Percentiles rank a stretch among this genome's conserved stretches.
phyloP scores from a whole-genome alignment of 2,797 vertebrate genomes.

The Microctenopoma stevenorrisi region DNA sequence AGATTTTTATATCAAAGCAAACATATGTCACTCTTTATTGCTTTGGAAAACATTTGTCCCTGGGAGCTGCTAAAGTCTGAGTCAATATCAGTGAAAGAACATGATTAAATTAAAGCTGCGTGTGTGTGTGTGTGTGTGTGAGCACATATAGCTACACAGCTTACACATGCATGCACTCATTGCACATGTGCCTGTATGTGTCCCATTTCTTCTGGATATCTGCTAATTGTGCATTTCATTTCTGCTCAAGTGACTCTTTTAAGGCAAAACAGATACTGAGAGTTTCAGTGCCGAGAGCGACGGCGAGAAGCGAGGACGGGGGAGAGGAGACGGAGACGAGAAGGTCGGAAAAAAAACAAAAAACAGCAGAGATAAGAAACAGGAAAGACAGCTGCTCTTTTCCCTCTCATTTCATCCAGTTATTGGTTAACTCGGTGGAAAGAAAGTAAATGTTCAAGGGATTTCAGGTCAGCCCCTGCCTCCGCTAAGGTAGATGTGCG shows the following conservation, averaged over 20 bases:
- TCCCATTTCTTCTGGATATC: conserved; percentile 78
- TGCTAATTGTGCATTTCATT: conserved; percentile 83
- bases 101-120: conserved; percentile 70
- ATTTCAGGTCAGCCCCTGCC: conserved; percentile 86
- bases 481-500: conserved; percentile 88
- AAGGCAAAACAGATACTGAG: conserved; percentile 75
- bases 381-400: conserved; percentile 93
- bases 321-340: conserved; percentile 36
- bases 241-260: conserved; percentile 77
- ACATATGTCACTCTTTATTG: conserved; percentile 23
- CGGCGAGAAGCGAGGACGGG: conserved; percentile 48
- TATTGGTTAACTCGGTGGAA: conserved; percentile 97
- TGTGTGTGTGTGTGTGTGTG: conserved; percentile 33
- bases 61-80: conserved; percentile 53
- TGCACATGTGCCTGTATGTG: conserved; percentile 56
- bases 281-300: conserved; percentile 69
- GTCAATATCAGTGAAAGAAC: conserved; percentile 56
- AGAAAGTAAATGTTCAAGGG: conserved; percentile 93
- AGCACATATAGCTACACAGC: conserved; percentile 30
- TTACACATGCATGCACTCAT: conserved; percentile 69
- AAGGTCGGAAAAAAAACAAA: neutral
- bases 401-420: conserved; percentile 95
- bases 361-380: conserved; percentile 77
- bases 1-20: conserved; percentile 15
- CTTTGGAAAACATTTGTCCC: conserved; percentile 50